phyloP scores from a whole-genome alignment of 2,888 invertebrate species.

The Scaptomyza caliginosa region DNA sequence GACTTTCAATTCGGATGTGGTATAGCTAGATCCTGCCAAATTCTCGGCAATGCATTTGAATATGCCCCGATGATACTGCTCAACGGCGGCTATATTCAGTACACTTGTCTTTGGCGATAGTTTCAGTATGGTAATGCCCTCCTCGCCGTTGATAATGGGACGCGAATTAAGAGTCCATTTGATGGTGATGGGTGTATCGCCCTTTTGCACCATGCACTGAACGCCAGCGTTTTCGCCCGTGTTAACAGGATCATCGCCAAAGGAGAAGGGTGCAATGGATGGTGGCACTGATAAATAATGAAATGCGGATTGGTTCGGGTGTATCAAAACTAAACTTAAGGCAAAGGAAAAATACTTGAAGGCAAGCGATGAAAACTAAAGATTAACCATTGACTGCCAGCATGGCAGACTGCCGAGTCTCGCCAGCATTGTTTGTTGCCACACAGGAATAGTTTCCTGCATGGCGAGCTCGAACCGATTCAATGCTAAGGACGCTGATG shows the following conservation, averaged over 20 bases:
- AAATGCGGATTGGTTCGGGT: slow-evolving; percentile 8
- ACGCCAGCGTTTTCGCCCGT: slow-evolving; percentile 89
- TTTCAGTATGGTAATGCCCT: slow-evolving; percentile 85
- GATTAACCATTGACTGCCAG: slow-evolving; percentile 86
- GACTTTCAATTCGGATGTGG: slow-evolving; percentile 88
- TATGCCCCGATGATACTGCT: slow-evolving; percentile 88
- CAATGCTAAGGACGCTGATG: slow-evolving; percentile 87
- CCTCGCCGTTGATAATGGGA: slow-evolving; percentile 84
- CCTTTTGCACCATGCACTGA: slow-evolving; percentile 90
- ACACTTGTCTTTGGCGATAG: slow-evolving; percentile 87
- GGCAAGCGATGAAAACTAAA: background rate
- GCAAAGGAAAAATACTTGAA: slow-evolving; percentile 8
- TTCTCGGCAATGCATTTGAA: slow-evolving; percentile 91
- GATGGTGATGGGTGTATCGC: slow-evolving; percentile 91
- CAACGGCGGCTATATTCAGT: slow-evolving; percentile 88
- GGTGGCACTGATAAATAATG: slow-evolving; percentile 87
- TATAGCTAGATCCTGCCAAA: slow-evolving; percentile 87
- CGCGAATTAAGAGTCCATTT: slow-evolving; percentile 87
- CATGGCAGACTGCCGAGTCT: slow-evolving; percentile 85
- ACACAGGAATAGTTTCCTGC: slow-evolving; percentile 87
- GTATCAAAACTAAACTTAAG: slow-evolving; percentile 24
- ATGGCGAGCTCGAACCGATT: slow-evolving; percentile 86
- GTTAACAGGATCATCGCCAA: slow-evolving; percentile 89
- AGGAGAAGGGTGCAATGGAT: slow-evolving; percentile 87
- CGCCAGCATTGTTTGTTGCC: slow-evolving; percentile 87